phyloP scores from a whole-genome alignment of 1,140 invertebrate genomes.

The Drosophila asahinai region DNA sequence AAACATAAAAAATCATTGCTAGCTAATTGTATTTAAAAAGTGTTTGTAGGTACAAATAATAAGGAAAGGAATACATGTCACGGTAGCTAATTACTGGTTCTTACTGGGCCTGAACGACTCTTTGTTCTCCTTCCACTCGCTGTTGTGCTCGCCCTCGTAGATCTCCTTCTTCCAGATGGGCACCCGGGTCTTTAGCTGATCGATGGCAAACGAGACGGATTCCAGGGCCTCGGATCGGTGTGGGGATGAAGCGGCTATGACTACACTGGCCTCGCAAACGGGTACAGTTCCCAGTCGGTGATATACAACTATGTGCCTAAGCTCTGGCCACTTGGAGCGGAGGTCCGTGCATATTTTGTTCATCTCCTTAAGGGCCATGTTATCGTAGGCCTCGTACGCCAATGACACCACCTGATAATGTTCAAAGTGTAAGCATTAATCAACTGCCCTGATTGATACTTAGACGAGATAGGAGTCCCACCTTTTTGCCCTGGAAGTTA shows the following conservation, averaged over 20 bases:
- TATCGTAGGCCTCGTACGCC: slow-evolving; percentile 97
- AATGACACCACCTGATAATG: slow-evolving; percentile 89
- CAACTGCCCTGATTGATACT: slow-evolving; percentile 3
- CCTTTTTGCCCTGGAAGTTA: slow-evolving; percentile 94
- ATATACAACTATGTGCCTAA: slow-evolving; percentile 92
- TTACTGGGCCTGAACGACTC: slow-evolving; percentile 90
- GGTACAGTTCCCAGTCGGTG: slow-evolving; percentile 94
- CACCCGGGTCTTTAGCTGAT: slow-evolving; percentile 93
- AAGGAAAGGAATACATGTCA: slow-evolving; percentile 27
- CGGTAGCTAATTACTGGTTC: slow-evolving; percentile 26
- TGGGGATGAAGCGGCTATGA: slow-evolving; percentile 95
- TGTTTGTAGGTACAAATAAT: slow-evolving; percentile 9
- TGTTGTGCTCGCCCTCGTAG: slow-evolving; percentile 88
- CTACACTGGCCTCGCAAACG: slow-evolving; percentile 94
- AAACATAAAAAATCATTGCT: slow-evolving; percentile 12
- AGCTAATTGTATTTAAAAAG: slow-evolving; percentile 33
- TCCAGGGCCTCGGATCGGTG: slow-evolving; percentile 93
- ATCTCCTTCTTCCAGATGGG: slow-evolving; percentile 99
- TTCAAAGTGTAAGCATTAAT: slow-evolving; percentile 7
- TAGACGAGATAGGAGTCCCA: slow-evolving; percentile 68
- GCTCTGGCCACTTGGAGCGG: slow-evolving; percentile 89
- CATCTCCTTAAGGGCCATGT: slow-evolving; percentile 95
- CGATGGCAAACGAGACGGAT: slow-evolving; percentile 93
- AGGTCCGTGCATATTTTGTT: slow-evolving; percentile 91
- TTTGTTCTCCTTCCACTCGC: slow-evolving; percentile 91